Evolutionary conservation across 2,888 invertebrate species (phyloP), one percentile per base, ranked within the genome.

Genomic region (Prosapia bicincta): DNA sequence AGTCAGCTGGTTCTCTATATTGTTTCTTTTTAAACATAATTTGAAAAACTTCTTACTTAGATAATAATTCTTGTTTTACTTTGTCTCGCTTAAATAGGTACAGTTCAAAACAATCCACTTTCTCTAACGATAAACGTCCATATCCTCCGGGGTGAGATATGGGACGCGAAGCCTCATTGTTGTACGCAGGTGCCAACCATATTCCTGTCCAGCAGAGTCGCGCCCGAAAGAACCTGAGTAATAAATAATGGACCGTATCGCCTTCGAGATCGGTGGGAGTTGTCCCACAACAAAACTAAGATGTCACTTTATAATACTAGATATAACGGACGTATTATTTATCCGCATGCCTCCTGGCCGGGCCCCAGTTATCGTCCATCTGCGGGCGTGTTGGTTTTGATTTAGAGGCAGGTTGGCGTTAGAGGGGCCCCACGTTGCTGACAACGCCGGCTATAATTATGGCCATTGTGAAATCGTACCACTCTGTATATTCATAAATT

Each of bases 201-300:
- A 54, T 54, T 20, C 3, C 54, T 54, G 54, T 54, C 54, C 54
- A 2, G 20, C 54, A 54, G 54, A 20, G 54, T 54, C 54, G 20
- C 54, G 54, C 54, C 20, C 20, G 54, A 54, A 54, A 10, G 54
- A 54, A 54, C 54, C 54, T 20, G 20, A 20, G 54, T 20, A 20
- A 54, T 54, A 54, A 54, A 54, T 54, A 54, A 54, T 20, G 54
- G 1, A 5, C 54, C 20, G 20, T 54, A 54, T 54, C 54, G 54
- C 54, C 54, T 54, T 9, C 54, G 54, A 54, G 54, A 54, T 54
- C 54, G 20, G 54, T 54, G 54, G 54, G 54, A 54, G 54, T 54
- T 54, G 54, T 54, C 54, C 54, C 54, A 54, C 54, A 54, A 54
- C 54, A 54, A 54, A 54, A 54, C 54, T 54, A 54, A 54, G 54